These are phyloP conservation scores for Ophioninae sp. DNA, from an alignment of 2,888 invertebrate species.

Conservation along the genomic window DNA sequence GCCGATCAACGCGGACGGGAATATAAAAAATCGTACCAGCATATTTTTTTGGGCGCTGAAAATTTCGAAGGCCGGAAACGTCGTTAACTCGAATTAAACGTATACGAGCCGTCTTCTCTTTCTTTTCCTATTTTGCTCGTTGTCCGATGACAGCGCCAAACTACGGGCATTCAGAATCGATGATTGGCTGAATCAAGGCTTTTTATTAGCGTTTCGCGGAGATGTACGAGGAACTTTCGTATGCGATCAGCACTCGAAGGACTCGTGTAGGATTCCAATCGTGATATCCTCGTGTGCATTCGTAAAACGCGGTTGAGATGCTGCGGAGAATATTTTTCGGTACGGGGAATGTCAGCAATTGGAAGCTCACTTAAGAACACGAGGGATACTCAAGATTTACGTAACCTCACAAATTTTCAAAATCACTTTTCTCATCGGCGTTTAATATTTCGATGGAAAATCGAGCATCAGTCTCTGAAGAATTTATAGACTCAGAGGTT, in stretches of 20 bases:
- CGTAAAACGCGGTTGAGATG: neutral
- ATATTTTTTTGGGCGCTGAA: neutral
- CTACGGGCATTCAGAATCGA: neutral
- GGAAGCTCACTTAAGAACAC: neutral
- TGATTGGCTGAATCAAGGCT: neutral
- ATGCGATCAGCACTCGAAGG: neutral
- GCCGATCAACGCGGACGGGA: neutral
- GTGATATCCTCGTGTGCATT: neutral
- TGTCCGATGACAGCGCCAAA: neutral
- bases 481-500: too few species aligned
- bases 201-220: neutral
- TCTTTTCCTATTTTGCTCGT: neutral
- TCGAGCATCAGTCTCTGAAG: too few species aligned
- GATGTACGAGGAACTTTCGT: neutral
- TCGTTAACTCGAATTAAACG: neutral
- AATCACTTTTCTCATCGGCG: too few species aligned
- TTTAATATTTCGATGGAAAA: too few species aligned
- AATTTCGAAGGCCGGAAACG: neutral
- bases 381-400: too few species aligned
- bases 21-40: neutral
- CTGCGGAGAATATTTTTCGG: neutral
- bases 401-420: too few species aligned
- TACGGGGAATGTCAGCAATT: neutral
- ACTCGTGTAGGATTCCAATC: neutral
- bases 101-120: neutral